Conservation (phyloP, 2,797 vertebrate genomes). For the Hemitrygon akajei region DNA sequence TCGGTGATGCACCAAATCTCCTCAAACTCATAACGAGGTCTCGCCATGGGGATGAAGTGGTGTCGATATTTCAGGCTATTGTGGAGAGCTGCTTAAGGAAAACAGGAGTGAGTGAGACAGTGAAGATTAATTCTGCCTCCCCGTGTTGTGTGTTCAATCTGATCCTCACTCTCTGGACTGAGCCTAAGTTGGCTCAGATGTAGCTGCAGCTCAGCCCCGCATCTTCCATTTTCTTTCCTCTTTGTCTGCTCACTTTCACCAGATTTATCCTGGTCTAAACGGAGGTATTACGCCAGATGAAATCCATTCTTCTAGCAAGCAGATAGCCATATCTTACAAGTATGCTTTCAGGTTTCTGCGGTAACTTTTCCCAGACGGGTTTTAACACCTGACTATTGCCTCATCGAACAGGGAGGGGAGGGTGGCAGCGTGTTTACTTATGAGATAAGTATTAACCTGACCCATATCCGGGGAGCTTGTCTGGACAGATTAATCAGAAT, state of each 20-base stretch:
- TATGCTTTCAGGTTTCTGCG: background rate
- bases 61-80: too few relatives aligned
- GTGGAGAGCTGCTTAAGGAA: too few relatives aligned
- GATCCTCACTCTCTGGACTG: background rate
- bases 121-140: too few relatives aligned
- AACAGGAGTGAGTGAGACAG: too few relatives aligned
- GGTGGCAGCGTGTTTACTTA: background rate
- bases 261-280: background rate
- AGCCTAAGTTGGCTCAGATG: background rate
- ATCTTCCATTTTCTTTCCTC: background rate
- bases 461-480: background rate
- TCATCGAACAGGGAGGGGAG: background rate
- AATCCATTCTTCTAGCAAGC: too few relatives aligned
- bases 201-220: background rate
- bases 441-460: background rate
- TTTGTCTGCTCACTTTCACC: background rate
- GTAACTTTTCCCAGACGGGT: constrained; percentile 13
- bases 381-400: background rate
- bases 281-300: background rate
- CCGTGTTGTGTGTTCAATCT: background rate
- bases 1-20: too few relatives aligned
- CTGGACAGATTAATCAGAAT: background rate
- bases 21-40: too few relatives aligned
- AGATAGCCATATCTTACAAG: background rate
- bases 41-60: too few relatives aligned